Evolutionary conservation across 2,888 invertebrate species (phyloP).

Genomic region (Nemurella pictetii): DNA sequence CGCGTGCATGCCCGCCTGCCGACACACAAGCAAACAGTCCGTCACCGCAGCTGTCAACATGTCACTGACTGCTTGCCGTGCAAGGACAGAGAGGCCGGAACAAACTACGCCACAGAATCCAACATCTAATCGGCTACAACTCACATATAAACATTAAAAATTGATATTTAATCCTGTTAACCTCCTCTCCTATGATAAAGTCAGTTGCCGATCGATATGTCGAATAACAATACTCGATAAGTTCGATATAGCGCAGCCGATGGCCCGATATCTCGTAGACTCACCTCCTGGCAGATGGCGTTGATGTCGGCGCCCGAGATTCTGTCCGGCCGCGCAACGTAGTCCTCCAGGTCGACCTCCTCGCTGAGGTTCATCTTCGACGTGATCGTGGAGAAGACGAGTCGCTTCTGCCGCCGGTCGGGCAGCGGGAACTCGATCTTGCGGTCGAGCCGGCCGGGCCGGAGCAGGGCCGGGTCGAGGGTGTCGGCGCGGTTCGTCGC

Average conservation of each 20-base stretch:
- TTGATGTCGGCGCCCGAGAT: conserved; percentile 99
- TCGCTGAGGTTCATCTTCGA: conserved; percentile 96
- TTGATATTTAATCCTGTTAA: too few relatives aligned
- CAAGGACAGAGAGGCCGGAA: too few relatives aligned
- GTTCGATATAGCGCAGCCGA: too few relatives aligned
- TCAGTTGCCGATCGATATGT: too few relatives aligned
- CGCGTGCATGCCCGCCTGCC: conserved; percentile 96
- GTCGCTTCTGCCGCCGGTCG: conserved; percentile 85
- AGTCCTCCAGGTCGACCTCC: conserved; percentile 98
- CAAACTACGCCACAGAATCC: too few relatives aligned
- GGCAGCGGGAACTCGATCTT: conserved; percentile 99
- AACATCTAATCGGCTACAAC: too few relatives aligned
- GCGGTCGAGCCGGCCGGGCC: conserved; percentile 95
- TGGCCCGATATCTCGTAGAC: too few relatives aligned
- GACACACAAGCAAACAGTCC: background rate
- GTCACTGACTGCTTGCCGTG: too few relatives aligned
- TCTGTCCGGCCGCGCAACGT: conserved; percentile 96
- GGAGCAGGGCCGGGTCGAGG: conserved; percentile 92
- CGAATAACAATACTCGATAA: too few relatives aligned
- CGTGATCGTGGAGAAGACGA: conserved; percentile 98
- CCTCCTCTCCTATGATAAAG: too few relatives aligned
- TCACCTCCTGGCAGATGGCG: conserved; percentile 95
- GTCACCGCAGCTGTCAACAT: too few relatives aligned
- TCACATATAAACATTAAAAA: too few relatives aligned
- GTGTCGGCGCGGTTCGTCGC: conserved; percentile 98